Percentiles rank a stretch among this genome's conserved stretches.
These are phyloP conservation scores for Hedychridium roseum DNA, from an alignment of 2,888 invertebrate species.

Conservation along the genomic window DNA sequence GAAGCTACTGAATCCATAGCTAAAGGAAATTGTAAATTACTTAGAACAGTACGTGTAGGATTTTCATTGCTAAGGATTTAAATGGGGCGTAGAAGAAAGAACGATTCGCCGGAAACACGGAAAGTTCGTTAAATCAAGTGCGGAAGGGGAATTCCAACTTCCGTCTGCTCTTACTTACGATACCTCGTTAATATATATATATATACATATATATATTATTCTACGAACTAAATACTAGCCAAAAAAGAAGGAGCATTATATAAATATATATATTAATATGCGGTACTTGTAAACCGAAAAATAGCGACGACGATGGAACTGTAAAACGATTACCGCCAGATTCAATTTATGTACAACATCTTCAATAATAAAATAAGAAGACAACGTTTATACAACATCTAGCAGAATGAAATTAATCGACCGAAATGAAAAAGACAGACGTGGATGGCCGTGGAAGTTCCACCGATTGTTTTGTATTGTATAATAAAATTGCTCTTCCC, in stretches of 20 bases:
- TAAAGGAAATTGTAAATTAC: slow-evolving; percentile 34
- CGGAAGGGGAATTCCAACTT: slow-evolving; percentile 22
- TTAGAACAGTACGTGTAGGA: slow-evolving; percentile 26
- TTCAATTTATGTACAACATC: slow-evolving; percentile 41
- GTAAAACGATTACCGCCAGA: slow-evolving; percentile 29
- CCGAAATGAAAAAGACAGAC: too few species aligned
- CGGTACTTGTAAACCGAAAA: slow-evolving; percentile 1
- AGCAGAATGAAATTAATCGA: slow-evolving; percentile 5
- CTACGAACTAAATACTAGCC: slow-evolving; percentile 52
- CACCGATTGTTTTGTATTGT: too few species aligned
- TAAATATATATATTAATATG: slow-evolving; percentile 30
- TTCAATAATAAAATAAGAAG: slow-evolving; percentile 32
- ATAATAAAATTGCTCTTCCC: too few species aligned
- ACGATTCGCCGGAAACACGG: slow-evolving; percentile 22
- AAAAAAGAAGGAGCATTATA: slow-evolving; percentile 38
- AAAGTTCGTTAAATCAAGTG: slow-evolving; percentile 30
- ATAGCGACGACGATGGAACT: slow-evolving; percentile 8
- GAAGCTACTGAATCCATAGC: slow-evolving; percentile 20
- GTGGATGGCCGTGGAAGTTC: too few species aligned
- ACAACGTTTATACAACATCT: slow-evolving; percentile 43
- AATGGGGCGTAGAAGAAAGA: slow-evolving; percentile 23
- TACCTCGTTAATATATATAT: too few species aligned
- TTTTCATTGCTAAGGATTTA: slow-evolving; percentile 31
- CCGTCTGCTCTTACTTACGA: slow-evolving; percentile 36
- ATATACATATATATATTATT: too few species aligned